Evolutionary conservation across 2,797 vertebrate species (phyloP).

Genomic region (Momotus momota): DNA sequence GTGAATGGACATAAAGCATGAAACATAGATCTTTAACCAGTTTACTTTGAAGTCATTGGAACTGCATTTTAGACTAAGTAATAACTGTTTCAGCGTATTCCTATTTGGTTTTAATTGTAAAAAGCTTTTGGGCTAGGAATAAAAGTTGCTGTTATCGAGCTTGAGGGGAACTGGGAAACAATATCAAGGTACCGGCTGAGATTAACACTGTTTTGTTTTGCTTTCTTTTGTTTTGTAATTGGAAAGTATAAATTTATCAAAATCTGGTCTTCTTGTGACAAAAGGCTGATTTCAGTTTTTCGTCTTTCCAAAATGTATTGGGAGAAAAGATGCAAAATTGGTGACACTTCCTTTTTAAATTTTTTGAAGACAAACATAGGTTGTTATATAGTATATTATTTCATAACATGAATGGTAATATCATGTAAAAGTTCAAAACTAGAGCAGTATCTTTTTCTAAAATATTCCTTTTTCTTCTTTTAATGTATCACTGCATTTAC

Average conservation of each 20-base stretch:
- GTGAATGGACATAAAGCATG: not conserved
- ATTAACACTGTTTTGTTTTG: not conserved
- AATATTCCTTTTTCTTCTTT: not conserved
- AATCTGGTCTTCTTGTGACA: not conserved
- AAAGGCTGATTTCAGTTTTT: not conserved
- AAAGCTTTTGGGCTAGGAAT: not conserved
- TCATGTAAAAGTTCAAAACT: not conserved
- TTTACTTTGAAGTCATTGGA: not conserved
- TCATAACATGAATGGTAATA: not conserved
- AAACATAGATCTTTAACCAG: not conserved
- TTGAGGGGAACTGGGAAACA: not conserved
- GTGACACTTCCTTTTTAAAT: not conserved
- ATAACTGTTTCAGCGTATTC: not conserved
- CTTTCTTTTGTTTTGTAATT: not conserved
- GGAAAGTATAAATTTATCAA: not conserved
- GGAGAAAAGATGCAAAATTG: not conserved
- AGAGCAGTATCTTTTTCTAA: not conserved
- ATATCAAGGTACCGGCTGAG: not conserved
- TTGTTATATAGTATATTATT: not conserved
- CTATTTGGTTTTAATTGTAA: not conserved
- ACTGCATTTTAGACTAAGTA: not conserved
- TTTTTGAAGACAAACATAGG: not conserved
- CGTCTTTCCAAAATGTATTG: not conserved
- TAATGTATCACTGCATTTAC: not conserved
- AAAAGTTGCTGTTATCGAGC: not conserved